Conservation (phyloP, 2,113 vertebrate species). For the Triplophysa dalaica region DNA sequence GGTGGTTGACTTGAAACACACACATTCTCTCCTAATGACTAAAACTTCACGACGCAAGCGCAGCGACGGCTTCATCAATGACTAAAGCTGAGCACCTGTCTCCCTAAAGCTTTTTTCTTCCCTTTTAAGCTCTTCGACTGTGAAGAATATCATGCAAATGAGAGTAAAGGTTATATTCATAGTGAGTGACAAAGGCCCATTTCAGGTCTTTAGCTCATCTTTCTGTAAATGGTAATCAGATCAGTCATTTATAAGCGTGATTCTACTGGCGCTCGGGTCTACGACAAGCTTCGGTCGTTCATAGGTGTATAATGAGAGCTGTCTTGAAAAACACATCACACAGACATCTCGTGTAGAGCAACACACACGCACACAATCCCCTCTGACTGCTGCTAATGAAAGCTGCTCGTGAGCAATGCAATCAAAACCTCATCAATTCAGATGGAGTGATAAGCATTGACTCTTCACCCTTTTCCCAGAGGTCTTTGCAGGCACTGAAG, state of each 20-base stretch:
- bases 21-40: constrained; percentile 41
- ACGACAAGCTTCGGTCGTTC: constrained; percentile 1
- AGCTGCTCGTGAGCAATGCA: constrained; percentile 71
- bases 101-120: neutral
- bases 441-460: constrained; percentile 34
- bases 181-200: constrained; percentile 51
- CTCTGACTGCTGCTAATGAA: constrained; percentile 74
- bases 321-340: neutral
- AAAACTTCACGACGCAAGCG: constrained; percentile 37
- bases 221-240: constrained; percentile 52
- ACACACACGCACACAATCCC: constrained; percentile 63
- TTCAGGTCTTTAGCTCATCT: constrained; percentile 52
- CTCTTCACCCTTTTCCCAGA: constrained; percentile 15
- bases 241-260: constrained; percentile 48
- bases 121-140: constrained; percentile 39
- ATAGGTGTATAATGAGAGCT: constrained; percentile 23
- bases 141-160: constrained; percentile 47
- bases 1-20: neutral
- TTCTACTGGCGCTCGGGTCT: constrained; percentile 16
- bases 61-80: constrained; percentile 36
- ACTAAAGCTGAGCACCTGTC: constrained; percentile 45
- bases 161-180: constrained; percentile 58
- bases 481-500: constrained; percentile 25
- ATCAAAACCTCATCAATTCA: constrained; percentile 76
- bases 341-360: constrained; percentile 1